Base-by-base conservation (phyloP, 1,140 invertebrate species). In the Leptopilina clavipes region DNA sequence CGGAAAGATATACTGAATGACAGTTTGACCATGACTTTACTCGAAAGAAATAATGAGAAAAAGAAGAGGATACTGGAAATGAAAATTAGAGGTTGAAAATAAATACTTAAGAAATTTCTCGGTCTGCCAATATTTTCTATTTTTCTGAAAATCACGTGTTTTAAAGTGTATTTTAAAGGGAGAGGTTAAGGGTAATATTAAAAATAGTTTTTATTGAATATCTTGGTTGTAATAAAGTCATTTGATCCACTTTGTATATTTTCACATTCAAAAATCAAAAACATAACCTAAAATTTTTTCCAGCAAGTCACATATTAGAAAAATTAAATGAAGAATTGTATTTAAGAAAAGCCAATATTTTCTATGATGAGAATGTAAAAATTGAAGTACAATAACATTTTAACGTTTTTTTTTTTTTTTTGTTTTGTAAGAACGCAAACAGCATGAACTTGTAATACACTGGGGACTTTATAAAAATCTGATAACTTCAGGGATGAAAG, bases 391-490 rank as follows among this genome's bases (percentile, higher is more conserved):
- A 79, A 76, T 80, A 84, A 79, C 37, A 9, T 40, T 40, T 40
- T 45, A 12, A 45, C 74, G 76, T 82, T 81, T n/a, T n/a, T n/a
- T n/a, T n/a, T n/a, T n/a, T n/a, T n/a, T n/a, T 31, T 80, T 77
- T 80, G 80, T 40, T 40, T 40, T 82, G 82, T 83, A 79, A 80
- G 86, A 85, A 85, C 80, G 79, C 82, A 87, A 86, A 84, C 82
- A 82, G 76, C 72, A 72, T 54, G 74, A 77, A 54, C 73, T 76
- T 81, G 71, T 77, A 83, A 86, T 85, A 87, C 86, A 81, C 82
- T 76, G 72, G 83, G 81, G 85, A 86, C 83, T 85, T 87, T 86
- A 86, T 86, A 84, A 87, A 87, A 87, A 86, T 86, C 83, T 84
- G 83, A 86, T 87, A 87, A 86, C 80, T 80, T 75, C 75, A 82